A percentile compares a stretch with the other conserved stretches of the same genome.
Conservation (phyloP, 1,140 invertebrate species). For the Colletes gigas region DNA sequence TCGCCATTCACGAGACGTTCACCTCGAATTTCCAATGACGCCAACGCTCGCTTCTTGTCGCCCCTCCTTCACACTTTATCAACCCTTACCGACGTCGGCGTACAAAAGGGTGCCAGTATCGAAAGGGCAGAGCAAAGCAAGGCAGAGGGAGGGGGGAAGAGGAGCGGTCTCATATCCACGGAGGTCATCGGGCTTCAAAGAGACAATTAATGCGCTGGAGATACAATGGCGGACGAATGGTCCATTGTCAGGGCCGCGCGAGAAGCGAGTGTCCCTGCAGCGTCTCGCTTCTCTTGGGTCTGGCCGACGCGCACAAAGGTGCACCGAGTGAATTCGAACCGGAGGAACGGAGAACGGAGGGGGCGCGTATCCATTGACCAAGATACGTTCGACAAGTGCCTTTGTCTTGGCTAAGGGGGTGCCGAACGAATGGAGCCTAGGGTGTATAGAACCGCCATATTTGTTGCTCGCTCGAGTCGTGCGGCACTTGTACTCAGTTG, state of each 20-base stretch:
- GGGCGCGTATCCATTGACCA: conserved; percentile 29
- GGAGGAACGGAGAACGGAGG: not conserved
- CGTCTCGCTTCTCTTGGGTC: conserved; percentile 50
- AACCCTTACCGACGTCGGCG: conserved; percentile 22
- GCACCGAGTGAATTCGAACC: conserved; percentile 21
- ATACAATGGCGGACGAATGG: conserved; percentile 69
- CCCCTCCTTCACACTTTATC: not conserved
- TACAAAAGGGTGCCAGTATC: conserved; percentile 34
- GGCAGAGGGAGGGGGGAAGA: conserved; percentile 7
- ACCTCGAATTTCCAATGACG: not conserved
- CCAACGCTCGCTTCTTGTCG: too few species aligned
- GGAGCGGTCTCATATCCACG: conserved; percentile 55
- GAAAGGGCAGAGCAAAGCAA: conserved; percentile 38
- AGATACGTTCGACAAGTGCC: not conserved
- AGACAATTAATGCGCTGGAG: conserved; percentile 73
- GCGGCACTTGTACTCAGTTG: too few species aligned
- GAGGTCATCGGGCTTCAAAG: conserved; percentile 72
- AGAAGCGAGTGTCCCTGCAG: conserved; percentile 68
- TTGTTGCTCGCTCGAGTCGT: too few species aligned
- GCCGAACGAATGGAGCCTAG: not conserved
- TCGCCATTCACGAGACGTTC: not conserved
- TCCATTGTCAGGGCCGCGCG: conserved; percentile 66
- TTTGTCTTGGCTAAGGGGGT: not conserved
- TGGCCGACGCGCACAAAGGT: conserved; percentile 52
- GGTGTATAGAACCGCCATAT: too few species aligned